Percentiles rank a stretch among this genome's conserved stretches.
These are phyloP conservation scores for Rhagonycha lutea DNA, from an alignment of 2,888 invertebrate genomes.

Conservation along the genomic window DNA sequence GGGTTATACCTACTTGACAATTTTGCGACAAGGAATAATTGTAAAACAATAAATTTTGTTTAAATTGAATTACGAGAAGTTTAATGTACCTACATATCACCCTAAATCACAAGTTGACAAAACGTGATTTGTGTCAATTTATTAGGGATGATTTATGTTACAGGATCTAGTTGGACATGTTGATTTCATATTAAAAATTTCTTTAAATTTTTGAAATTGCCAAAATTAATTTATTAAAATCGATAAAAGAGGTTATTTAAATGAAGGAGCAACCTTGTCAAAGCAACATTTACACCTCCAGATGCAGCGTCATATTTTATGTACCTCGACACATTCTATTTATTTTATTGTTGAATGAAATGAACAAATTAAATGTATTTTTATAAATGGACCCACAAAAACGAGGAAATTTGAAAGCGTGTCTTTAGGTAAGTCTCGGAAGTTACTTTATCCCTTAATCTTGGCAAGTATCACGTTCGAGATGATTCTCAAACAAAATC, in stretches of 20 bases:
- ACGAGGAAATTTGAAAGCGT: constrained; percentile 22
- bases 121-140: too few relatives aligned
- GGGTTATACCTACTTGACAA: not conserved
- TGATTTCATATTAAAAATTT: not conserved
- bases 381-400: constrained; percentile 17
- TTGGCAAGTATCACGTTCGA: constrained; percentile 12
- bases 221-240: not conserved
- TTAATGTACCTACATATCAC: too few relatives aligned
- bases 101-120: too few relatives aligned
- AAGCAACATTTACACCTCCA: not conserved
- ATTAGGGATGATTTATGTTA: too few relatives aligned
- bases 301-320: not conserved
- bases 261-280: not conserved
- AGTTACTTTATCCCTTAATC: constrained; percentile 22
- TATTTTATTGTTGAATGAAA: not conserved
- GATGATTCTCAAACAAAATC: constrained; percentile 13
- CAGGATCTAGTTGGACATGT: too few relatives aligned
- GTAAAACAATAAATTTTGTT: too few relatives aligned
- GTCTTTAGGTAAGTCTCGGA: constrained; percentile 14
- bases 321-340: not conserved
- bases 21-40: too few relatives aligned
- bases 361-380: constrained; percentile 10
- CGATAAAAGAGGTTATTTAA: not conserved
- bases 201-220: too few relatives aligned
- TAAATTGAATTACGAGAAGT: too few relatives aligned